Base-by-base conservation (phyloP, 1,140 invertebrate genomes). In the Ceratina calcarata region DNA sequence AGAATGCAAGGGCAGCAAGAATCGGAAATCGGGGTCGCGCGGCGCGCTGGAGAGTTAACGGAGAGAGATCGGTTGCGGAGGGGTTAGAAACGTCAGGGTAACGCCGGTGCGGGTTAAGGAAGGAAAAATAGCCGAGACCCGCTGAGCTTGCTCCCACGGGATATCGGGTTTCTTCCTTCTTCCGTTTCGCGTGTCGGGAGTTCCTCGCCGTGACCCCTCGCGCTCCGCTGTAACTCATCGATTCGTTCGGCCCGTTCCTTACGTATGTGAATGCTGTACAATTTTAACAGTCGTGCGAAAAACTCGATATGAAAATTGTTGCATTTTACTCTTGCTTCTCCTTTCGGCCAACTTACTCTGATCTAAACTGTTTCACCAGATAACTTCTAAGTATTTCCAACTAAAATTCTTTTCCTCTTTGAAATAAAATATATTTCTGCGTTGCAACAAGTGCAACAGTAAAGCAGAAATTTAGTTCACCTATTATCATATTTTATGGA, bases 61-160 rank as follows among this genome's bases (percentile, higher is more conserved):
- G 58, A 20, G 18, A 53, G 15, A 20, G 66, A 69, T 78, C 53
- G 65, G 58, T 8, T 37, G 1, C 8, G 15, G 1, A 65, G n/a
- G 7, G 12, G 22, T 1, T 4, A 1, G 51, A 18, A 61, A 60
- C 58, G 71, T 37, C 55, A 64, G 72, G 82, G 77, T 85, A 84
- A 78, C 69, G 82, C 61, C 45, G 32, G 67, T 70, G 66, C 67
- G 13, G 62, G 45, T 70, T 72, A 76, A 78, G 78, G 70, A 75
- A 81, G 74, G 84, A 87, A 86, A 88, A 87, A 87, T 87, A 84
- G 82, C 78, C 49, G 45, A 58, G 76, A 84, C 70, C 60, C 68
- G 84, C 84, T 86, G 86, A 87, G 86, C 86, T 86, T 84, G 82
- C 86, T 82, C 76, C 75, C 81, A 64, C 53, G 78, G 66, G 85